phyloP scores from a whole-genome alignment of 2,113 vertebrate genomes.

The Shinisaurus crocodilurus region DNA sequence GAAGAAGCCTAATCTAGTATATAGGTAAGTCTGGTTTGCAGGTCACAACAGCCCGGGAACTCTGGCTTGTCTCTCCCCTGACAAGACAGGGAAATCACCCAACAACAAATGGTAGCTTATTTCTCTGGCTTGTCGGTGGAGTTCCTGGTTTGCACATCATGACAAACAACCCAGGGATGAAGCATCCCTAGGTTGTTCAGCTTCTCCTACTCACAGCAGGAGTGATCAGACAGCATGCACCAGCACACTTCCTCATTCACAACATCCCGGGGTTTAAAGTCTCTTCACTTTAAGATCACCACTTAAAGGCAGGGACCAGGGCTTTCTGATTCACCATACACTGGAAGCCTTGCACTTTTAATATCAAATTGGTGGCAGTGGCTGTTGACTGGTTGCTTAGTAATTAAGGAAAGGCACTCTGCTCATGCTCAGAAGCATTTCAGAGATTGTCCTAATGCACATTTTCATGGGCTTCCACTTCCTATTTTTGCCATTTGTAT shows the following conservation, averaged over 20 bases:
- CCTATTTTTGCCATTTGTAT: not conserved
- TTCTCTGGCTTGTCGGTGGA: no score
- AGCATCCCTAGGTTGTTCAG: no score
- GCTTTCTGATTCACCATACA: not conserved
- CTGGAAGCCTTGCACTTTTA: not conserved
- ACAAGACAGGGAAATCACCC: not conserved
- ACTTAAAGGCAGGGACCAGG: not conserved
- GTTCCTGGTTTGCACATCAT: no score
- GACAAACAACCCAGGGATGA: no score
- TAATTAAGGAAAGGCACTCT: not conserved
- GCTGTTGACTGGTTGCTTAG: not conserved
- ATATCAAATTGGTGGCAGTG: not conserved
- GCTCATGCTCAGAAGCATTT: not conserved
- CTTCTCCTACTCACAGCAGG: no score
- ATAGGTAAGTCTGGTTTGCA: not conserved
- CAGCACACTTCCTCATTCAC: no score
- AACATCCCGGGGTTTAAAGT: no score
- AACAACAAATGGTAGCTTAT: no score
- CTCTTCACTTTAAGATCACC: no score
- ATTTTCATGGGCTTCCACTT: not conserved
- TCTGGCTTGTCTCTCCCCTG: not conserved
- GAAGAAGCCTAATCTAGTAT: not conserved
- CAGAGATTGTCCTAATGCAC: not conserved
- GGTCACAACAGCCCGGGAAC: not conserved
- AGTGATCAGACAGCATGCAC: no score